Percentiles rank a stretch among this genome's conserved stretches.
Evolutionary conservation across 2,888 invertebrate genomes (phyloP).

Genomic region (Scotopteryx bipunctaria): DNA sequence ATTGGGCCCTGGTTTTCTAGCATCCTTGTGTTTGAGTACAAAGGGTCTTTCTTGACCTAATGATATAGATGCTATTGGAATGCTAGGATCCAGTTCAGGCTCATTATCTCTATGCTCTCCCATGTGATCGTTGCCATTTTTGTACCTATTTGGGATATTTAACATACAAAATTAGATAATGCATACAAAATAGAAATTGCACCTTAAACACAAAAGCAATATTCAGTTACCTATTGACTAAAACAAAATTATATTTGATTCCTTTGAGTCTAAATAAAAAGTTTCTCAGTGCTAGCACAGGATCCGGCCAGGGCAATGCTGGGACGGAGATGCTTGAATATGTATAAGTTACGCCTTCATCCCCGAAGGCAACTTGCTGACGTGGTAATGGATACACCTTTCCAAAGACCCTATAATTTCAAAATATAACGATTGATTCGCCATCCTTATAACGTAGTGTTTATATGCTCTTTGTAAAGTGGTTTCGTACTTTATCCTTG

Average conservation of each 20-base stretch:
- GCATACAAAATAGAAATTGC: too few relatives aligned
- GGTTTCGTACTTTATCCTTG: conserved; percentile 76
- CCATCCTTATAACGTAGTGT: too few relatives aligned
- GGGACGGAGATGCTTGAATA: conserved; percentile 86
- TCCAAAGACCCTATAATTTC: conserved; percentile 81
- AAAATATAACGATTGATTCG: too few relatives aligned
- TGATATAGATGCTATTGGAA: conserved; percentile 87
- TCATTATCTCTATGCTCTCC: conserved; percentile 89
- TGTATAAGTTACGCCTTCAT: conserved; percentile 84
- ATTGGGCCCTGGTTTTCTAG: conserved; percentile 72
- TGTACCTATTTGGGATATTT: conserved; percentile 78
- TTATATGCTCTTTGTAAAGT: background rate
- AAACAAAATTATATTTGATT: conserved; percentile 84
- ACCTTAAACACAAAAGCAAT: conserved; percentile 65
- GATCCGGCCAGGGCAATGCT: conserved; percentile 84
- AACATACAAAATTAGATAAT: too few relatives aligned
- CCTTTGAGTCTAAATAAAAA: conserved; percentile 77
- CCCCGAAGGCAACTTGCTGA: conserved; percentile 88
- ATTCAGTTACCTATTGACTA: conserved; percentile 85
- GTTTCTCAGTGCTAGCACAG: conserved; percentile 77
- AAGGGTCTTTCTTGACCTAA: conserved; percentile 86
- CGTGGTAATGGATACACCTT: conserved; percentile 86
- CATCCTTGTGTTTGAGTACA: conserved; percentile 84
- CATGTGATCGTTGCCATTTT: conserved; percentile 87
- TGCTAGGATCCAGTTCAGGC: conserved; percentile 83